Percentiles rank a stretch among this genome's conserved stretches.
phyloP scores from a whole-genome alignment of 2,113 vertebrate species.

The Martes martes region DNA sequence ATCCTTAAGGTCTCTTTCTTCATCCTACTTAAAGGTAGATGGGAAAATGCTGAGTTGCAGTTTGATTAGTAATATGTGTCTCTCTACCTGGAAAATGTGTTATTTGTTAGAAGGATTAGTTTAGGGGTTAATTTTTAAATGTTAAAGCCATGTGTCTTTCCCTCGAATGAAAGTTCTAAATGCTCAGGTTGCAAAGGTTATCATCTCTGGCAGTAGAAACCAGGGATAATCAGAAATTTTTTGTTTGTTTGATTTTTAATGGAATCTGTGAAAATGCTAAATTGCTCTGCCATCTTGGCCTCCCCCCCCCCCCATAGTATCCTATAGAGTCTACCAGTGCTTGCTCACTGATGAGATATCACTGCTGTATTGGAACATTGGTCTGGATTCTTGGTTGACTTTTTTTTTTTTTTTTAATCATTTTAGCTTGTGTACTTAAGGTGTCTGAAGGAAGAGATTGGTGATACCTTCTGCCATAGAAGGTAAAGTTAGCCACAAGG shows the following conservation, averaged over 20 bases:
- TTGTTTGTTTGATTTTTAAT: neutral
- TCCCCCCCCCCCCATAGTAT: neutral
- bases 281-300: neutral
- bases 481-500: neutral
- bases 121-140: constrained; percentile 11
- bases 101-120: constrained; percentile 29
- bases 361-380: neutral
- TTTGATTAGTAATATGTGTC: neutral
- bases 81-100: neutral
- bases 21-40: neutral
- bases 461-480: neutral
- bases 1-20: neutral
- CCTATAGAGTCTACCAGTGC: neutral
- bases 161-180: neutral
- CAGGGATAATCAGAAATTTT: neutral
- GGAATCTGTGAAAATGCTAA: neutral
- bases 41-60: neutral
- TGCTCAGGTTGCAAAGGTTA: neutral
- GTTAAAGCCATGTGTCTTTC: neutral
- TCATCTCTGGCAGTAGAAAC: neutral
- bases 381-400: neutral
- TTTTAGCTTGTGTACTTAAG: neutral
- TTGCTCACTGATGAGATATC: neutral
- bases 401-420: neutral
- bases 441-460: neutral